phyloP scores from a whole-genome alignment of 1,140 invertebrate species.

The Dermatophagoides farinae region DNA sequence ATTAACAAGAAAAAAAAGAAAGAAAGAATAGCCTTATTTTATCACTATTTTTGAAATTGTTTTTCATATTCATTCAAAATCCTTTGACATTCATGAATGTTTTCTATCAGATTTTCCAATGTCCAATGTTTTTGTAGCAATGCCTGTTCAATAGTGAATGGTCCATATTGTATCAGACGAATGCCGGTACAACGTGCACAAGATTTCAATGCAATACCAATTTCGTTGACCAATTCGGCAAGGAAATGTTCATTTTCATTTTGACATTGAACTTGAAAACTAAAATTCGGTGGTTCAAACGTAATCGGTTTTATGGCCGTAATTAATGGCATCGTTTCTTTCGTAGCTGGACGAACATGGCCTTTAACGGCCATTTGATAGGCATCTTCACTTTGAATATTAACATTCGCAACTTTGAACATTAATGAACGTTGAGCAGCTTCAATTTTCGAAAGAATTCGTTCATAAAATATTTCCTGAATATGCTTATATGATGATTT shows the following conservation, averaged over 20 bases:
- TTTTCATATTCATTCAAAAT: not conserved
- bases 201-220: conserved; percentile 52
- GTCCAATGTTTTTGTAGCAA: conserved; percentile 63
- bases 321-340: conserved; percentile 26
- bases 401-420: conserved; percentile 51
- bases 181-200: conserved; percentile 56
- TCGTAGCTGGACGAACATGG: conserved; percentile 41
- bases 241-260: conserved; percentile 60
- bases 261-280: conserved; percentile 61
- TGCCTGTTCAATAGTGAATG: conserved; percentile 52
- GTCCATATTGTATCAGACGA: conserved; percentile 55
- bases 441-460: conserved; percentile 48
- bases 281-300: conserved; percentile 60
- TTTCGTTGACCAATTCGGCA: conserved; percentile 46
- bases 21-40: not conserved
- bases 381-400: conserved; percentile 59
- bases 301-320: conserved; percentile 53
- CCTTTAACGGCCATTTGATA: conserved; percentile 66
- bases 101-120: conserved; percentile 45
- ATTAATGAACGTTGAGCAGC: conserved; percentile 56
- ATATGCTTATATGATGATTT: conserved; percentile 47
- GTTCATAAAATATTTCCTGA: conserved; percentile 40
- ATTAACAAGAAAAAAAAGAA: not conserved
- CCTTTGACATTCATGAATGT: conserved; percentile 31
- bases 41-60: not conserved